Conservation (phyloP, 2,113 vertebrate species). For the Phyllostomus discolor region DNA sequence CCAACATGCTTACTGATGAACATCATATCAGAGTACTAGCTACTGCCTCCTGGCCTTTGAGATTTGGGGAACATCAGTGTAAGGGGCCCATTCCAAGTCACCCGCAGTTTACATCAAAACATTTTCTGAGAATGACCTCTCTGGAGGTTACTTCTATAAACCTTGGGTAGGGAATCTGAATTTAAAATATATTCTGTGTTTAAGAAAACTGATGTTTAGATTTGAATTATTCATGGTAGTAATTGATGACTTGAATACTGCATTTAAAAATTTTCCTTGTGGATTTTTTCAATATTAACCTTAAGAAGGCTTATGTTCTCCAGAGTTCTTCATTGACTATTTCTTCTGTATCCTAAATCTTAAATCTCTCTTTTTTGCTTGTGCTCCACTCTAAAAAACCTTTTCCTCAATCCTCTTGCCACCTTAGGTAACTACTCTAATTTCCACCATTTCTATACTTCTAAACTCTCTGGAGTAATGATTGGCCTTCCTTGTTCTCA, state of each 20-base stretch:
- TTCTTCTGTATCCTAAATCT: background rate
- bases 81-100: background rate
- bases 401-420: background rate
- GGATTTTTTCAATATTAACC: background rate
- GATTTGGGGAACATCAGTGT: background rate
- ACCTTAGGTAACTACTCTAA: background rate
- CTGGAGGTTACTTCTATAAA: background rate
- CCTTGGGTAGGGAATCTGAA: background rate
- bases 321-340: background rate
- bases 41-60: background rate
- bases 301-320: background rate
- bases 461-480: background rate
- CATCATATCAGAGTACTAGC: background rate
- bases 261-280: background rate
- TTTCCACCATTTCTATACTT: background rate
- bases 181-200: background rate
- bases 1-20: accelerated
- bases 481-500: background rate
- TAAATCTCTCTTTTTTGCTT: background rate
- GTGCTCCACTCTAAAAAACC: background rate
- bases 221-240: background rate
- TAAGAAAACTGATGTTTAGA: background rate
- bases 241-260: background rate
- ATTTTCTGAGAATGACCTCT: background rate
- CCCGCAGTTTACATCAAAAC: accelerated